Percentiles rank a stretch among this genome's conserved stretches.
Conservation (phyloP, 2,888 invertebrate genomes). For the Lasioglossum villosulum region DNA sequence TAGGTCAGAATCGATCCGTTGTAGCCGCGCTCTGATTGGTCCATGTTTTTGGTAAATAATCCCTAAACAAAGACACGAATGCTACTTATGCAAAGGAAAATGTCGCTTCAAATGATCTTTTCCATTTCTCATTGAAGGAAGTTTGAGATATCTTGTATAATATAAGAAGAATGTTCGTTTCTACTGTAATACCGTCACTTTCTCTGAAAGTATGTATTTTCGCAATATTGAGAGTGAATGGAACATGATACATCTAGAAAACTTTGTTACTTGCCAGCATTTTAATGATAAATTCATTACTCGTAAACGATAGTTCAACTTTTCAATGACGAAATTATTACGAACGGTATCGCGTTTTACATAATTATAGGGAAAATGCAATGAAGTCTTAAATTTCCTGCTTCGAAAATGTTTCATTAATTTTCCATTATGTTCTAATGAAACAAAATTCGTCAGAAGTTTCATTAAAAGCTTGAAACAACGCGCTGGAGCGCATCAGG, state of each 20-base stretch:
- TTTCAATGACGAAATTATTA: not conserved
- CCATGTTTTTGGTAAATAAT: too few species aligned
- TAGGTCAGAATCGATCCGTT: too few species aligned
- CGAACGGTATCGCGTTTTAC: not conserved
- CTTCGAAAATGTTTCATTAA: not conserved
- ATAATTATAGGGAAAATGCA: not conserved
- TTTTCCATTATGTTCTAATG: not conserved
- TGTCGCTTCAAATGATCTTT: too few species aligned
- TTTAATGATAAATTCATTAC: not conserved
- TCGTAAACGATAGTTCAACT: not conserved
- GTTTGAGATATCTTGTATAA: too few species aligned
- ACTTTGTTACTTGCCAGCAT: not conserved
- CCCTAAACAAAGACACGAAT: too few species aligned
- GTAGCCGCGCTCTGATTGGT: too few species aligned
- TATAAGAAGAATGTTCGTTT: too few species aligned
- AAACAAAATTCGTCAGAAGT: not conserved
- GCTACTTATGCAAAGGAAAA: too few species aligned
- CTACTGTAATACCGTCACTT: too few species aligned
- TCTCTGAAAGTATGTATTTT: too few species aligned
- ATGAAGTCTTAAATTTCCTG: not conserved
- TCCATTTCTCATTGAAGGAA: too few species aligned
- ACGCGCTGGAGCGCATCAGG: not conserved
- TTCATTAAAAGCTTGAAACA: constrained; percentile 5
- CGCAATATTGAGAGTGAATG: too few species aligned
- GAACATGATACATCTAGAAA: not conserved